Base-by-base conservation (phyloP, 2,888 invertebrate species). In the Synergus laeviventris region DNA sequence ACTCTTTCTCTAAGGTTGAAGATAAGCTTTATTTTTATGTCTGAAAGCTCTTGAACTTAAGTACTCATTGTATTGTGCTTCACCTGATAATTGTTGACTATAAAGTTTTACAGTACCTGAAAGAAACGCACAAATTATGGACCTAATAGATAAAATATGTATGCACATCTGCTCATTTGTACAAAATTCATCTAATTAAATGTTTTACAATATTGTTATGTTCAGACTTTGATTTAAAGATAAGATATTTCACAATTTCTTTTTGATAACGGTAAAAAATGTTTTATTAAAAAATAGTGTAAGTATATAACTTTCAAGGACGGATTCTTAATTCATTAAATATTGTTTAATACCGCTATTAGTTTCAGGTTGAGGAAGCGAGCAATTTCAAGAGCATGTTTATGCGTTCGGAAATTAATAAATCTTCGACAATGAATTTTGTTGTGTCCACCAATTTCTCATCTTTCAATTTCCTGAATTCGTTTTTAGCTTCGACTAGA, bases 381-480 rank as follows among this genome's bases (percentile, higher is more conserved):
- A 86, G 75, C 74, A 81, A 76, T 80, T 82, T 86, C 21, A 85
- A 76, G 12, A 87, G 77, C 9, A 81, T 74, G 66, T 79, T 84
- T 54, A 88, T 84, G 21, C 82, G 83, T 54, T 86, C 85, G 0
- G 86, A 85, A 0, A 84, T 77, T 24, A 88, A 75, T 11, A 81
- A 70, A 74, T 86, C 82, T 8, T 85, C 81, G 9, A 79, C 76
- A 24, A 82, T 79, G 11, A 83, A 70, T 75, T 83, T 84, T 11
- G 80, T 77, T 59, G 84, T n/a, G 62, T 88, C 83, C 39, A 87
- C 81, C 9, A 73, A 75, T 54, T 80, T 81, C 42, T 81, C 76
- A 42, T 74, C 79, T 2, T 24, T 78, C 7, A 78, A 75, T 18
- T 75, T 77, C 64, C 82, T 81, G 42, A 86, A 86, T 70, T 81